These are phyloP conservation scores for Peromyscus nudipes DNA, from an alignment of 2,797 vertebrate species.

Conservation along the genomic window DNA sequence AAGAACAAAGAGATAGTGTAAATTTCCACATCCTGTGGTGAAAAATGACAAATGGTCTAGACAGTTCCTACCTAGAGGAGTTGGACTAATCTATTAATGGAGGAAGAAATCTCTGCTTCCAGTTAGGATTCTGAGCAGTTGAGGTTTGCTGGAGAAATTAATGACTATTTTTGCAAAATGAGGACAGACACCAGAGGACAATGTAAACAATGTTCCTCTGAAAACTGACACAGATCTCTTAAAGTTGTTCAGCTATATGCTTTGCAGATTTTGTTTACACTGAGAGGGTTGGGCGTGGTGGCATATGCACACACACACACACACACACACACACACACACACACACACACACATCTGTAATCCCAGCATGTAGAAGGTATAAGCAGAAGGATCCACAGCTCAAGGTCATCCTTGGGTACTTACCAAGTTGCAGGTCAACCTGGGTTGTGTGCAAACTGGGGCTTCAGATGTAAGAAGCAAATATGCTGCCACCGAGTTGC, in stretches of 20 bases:
- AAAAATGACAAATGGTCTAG: conserved; percentile 10
- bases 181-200: neutral
- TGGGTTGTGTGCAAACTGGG: neutral
- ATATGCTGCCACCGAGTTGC: neutral
- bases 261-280: neutral
- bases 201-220: neutral
- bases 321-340: neutral
- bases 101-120: conserved; percentile 44
- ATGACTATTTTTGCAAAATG: conserved; percentile 30
- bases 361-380: neutral
- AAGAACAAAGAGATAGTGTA: conserved; percentile 37
- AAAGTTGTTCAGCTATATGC: neutral
- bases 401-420: neutral
- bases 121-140: conserved; percentile 7
- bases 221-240: neutral
- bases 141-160: conserved; percentile 41
- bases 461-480: neutral
- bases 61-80: neutral
- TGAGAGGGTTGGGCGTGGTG: neutral
- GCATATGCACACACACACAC: neutral
- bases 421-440: neutral
- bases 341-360: neutral
- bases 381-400: neutral
- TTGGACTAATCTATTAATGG: conserved; percentile 23
- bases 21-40: conserved; percentile 44